phyloP scores from a whole-genome alignment of 64 coral and sea anemone species.

The Montipora capricornis region DNA sequence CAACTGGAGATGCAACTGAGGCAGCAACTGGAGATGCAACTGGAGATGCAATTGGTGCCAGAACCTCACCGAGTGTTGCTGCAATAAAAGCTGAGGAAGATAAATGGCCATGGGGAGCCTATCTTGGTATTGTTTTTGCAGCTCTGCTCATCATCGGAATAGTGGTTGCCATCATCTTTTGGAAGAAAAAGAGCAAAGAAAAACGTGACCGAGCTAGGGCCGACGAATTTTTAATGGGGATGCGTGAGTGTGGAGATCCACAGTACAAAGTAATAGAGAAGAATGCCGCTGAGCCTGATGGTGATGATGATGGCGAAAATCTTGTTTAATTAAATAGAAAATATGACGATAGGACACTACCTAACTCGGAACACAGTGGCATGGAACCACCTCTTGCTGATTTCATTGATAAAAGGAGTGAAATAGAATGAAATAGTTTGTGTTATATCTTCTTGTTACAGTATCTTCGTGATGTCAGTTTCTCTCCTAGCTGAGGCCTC shows the following conservation, averaged over 20 bases:
- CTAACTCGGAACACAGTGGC: too few relatives aligned
- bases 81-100: neutral
- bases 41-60: neutral
- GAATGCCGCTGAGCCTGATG: conserved; percentile 22
- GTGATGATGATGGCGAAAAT: conserved; percentile 23
- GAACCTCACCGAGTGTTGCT: neutral
- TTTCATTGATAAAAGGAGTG: too few relatives aligned
- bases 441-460: too few relatives aligned
- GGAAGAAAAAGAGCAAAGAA: conserved; percentile 45
- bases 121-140: conserved; percentile 47
- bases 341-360: too few relatives aligned
- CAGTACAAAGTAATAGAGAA: conserved; percentile 17
- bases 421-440: too few relatives aligned
- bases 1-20: too few relatives aligned
- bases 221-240: conserved; percentile 14
- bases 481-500: too few relatives aligned
- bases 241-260: neutral
- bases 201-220: neutral
- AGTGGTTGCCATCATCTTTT: conserved; percentile 32
- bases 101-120: conserved; percentile 37
- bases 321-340: conserved; percentile 12
- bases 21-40: too few relatives aligned
- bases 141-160: conserved; percentile 23
- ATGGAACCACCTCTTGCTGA: too few relatives aligned
- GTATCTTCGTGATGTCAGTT: too few relatives aligned